These are phyloP conservation scores for Oncorhynchus nerka DNA, from an alignment of 2,113 vertebrate genomes.

Conservation along the genomic window DNA sequence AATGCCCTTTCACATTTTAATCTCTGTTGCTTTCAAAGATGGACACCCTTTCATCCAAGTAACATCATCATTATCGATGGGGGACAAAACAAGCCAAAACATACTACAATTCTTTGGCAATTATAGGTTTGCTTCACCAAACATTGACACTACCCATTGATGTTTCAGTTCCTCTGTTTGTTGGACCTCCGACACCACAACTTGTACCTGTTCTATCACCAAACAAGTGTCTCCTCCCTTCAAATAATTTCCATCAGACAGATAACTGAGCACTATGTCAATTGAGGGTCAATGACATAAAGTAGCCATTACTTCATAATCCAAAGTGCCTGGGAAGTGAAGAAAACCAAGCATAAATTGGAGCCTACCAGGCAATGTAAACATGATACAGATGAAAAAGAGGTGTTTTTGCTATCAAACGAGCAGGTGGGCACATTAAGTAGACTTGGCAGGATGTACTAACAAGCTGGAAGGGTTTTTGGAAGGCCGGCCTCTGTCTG, in stretches of 20 bases:
- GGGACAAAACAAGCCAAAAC: slow-evolving; percentile 23
- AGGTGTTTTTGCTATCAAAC: slow-evolving; percentile 42
- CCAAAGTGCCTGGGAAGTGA: slow-evolving; percentile 11
- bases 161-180: too few relatives aligned
- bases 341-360: background rate
- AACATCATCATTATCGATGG: slow-evolving; percentile 38
- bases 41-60: slow-evolving; percentile 53
- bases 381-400: slow-evolving; percentile 41
- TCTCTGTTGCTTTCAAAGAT: slow-evolving; percentile 59
- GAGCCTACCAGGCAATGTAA: slow-evolving; percentile 31
- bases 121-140: slow-evolving; percentile 24
- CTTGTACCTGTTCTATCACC: too few relatives aligned
- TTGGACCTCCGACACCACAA: too few relatives aligned
- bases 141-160: too few relatives aligned
- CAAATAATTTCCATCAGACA: too few relatives aligned
- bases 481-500: slow-evolving; percentile 34
- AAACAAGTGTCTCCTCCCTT: too few relatives aligned
- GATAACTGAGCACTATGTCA: too few relatives aligned
- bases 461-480: slow-evolving; percentile 52
- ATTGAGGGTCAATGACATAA: background rate
- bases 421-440: slow-evolving; percentile 67
- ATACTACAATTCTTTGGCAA: slow-evolving; percentile 36
- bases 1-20: slow-evolving; percentile 59
- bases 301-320: slow-evolving; percentile 29
- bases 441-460: slow-evolving; percentile 55